These are phyloP conservation scores for Caenorhabditis panamensis DNA, from an alignment of 2,888 invertebrate species.

Conservation along the genomic window DNA sequence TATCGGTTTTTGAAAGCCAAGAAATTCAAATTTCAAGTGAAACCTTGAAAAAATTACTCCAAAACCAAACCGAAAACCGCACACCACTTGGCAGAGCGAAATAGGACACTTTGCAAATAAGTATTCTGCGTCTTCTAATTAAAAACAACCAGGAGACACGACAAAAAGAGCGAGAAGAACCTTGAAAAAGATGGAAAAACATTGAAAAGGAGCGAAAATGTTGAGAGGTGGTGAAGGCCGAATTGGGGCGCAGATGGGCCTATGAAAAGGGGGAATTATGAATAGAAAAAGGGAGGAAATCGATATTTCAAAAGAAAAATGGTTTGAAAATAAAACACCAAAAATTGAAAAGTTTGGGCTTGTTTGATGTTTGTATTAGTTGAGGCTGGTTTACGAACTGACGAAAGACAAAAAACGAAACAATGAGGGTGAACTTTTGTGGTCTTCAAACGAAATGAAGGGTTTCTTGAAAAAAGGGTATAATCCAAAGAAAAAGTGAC, in stretches of 20 bases:
- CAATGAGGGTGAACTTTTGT: no score
- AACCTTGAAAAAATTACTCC: no score
- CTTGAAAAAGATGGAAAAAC: conserved; percentile 26
- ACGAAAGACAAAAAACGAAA: no score
- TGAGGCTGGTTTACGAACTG: no score
- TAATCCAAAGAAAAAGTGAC: no score
- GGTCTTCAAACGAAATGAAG: no score
- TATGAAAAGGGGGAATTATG: background rate
- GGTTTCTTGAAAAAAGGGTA: no score
- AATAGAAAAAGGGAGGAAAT: conserved; percentile 42
- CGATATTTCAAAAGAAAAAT: background rate
- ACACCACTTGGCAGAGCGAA: conserved; percentile 5
- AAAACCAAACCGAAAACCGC: background rate
- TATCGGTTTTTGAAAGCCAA: no score
- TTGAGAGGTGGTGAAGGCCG: conserved; percentile 3
- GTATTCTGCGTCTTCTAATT: conserved; percentile 29
- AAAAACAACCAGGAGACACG: conserved; percentile 26
- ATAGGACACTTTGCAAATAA: conserved; percentile 51
- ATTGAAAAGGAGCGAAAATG: conserved; percentile 20
- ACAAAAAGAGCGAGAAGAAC: conserved; percentile 24
- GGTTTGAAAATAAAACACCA: background rate
- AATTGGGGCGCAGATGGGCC: background rate
- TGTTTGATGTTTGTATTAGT: no score
- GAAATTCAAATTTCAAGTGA: no score
- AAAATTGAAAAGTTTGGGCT: no score